Evolutionary conservation across 2,888 invertebrate species (phyloP).

Genomic region (Iselma pallidipennis): DNA sequence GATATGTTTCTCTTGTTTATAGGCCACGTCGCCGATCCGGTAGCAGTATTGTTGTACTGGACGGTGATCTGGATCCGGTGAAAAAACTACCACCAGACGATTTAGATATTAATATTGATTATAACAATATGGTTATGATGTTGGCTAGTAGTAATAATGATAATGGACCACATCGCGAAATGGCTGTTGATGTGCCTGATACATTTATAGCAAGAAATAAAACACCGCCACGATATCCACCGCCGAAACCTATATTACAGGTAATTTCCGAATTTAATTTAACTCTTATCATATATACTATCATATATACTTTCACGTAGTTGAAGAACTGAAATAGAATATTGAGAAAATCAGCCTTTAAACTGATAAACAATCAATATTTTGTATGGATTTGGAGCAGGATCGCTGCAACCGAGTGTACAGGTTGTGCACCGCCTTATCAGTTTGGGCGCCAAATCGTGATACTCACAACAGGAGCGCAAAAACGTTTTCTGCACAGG

Average conservation of each 20-base stretch:
- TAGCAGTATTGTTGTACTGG: constrained; percentile 81
- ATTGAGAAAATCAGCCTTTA: too few species aligned
- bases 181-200: constrained; percentile 98
- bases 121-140: constrained; percentile 80
- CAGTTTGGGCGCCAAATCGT: too few species aligned
- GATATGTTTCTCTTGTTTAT: constrained; percentile 45
- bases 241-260: constrained; percentile 63
- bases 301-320: too few species aligned
- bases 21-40: constrained; percentile 81
- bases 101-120: constrained; percentile 61
- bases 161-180: constrained; percentile 91
- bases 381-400: too few species aligned
- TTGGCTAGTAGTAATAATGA: constrained; percentile 83
- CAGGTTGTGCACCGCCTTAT: too few species aligned
- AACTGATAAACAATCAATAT: too few species aligned
- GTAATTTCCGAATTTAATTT: constrained; percentile 29
- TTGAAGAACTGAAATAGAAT: too few species aligned
- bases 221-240: constrained; percentile 89
- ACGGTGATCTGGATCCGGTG: constrained; percentile 68
- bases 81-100: constrained; percentile 63
- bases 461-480: too few species aligned
- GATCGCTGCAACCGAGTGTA: too few species aligned
- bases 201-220: constrained; percentile 89
- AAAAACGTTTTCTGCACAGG: too few species aligned
- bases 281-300: not conserved